Evolutionary conservation across 2,113 vertebrate species (phyloP), one percentile per base, ranked within the genome.

Genomic region (Microcebus jonahi): DNA sequence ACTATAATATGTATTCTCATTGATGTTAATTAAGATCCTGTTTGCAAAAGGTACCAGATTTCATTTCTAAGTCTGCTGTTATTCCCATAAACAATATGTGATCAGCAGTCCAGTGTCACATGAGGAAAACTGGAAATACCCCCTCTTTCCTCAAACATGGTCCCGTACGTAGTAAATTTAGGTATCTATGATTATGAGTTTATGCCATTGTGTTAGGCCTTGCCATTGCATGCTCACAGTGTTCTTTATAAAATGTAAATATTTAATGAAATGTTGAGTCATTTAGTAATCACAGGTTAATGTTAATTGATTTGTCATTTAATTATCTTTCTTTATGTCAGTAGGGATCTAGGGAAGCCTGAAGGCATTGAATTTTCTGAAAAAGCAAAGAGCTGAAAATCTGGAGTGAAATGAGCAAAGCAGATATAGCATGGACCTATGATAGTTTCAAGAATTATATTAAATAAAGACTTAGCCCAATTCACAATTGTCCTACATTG

Each of bases 271-370:
- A 95, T 81, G 25, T 5, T 67, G 61, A 94, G 50, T 53, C 42
- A 53, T 90, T 94, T 71, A 82, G 45, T 88, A 90, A 95, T 76
- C 34, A 57, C 20, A 88, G 20, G 55, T 70, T 92, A 93, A 79
- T 77, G 14, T 18, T 95, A 76, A 96, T 79, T 89, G 39, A 91
- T 76, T 86, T 76, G 39, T 73, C 65, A 85, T 80, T 86, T 92
- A 94, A 96, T 92, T 92, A 94, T 81, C 53, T 96, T 91, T 91
- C 18, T 70, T 89, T 90, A 34, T 90, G 55, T 86, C 45, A 39
- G 15, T n/a, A 67, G 34, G 70, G 59, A 91, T 20, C 12, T 76
- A 86, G 10, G 67, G 29, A 95, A 93, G 68, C 55, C 85, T 94
- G n/a, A 50, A 88, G 23, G 5, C 27, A 81, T 17, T 93, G 36